Percentiles rank a stretch among this genome's conserved stretches.
Conservation (phyloP, 2,888 invertebrate genomes). For the Ormyrus thymus region DNA sequence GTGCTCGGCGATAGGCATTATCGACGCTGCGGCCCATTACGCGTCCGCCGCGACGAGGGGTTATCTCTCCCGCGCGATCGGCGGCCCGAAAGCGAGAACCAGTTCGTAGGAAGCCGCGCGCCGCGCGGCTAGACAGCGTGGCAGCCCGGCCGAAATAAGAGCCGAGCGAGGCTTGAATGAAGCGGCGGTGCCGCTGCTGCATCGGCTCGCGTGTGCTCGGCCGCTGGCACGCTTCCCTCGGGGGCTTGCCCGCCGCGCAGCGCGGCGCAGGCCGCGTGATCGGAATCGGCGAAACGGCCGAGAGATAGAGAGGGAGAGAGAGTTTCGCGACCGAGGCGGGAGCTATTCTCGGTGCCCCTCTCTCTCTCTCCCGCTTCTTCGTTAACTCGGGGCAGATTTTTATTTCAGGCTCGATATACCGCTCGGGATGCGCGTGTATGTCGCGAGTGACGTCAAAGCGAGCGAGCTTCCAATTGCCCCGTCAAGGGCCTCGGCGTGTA, state of each 20-base stretch:
- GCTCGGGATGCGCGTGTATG: neutral
- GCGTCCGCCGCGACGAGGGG: slow-evolving; percentile 4
- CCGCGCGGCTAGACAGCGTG: slow-evolving; percentile 70
- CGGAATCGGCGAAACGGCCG: neutral
- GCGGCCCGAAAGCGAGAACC: neutral
- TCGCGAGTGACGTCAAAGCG: neutral
- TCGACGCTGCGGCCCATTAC: neutral
- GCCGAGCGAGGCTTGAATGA: no score
- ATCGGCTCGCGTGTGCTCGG: neutral
- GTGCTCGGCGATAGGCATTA: no score
- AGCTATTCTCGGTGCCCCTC: no score
- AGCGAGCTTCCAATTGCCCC: neutral
- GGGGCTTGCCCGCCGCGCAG: neutral
- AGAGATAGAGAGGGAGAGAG: no score
- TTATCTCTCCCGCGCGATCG: neutral
- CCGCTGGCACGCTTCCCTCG: neutral
- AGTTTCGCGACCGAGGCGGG: no score
- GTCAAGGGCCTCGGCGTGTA: neutral
- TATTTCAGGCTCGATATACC: neutral
- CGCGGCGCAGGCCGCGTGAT: neutral
- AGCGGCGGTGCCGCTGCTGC: slow-evolving; percentile 38
- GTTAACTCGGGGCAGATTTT: neutral
- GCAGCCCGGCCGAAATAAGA: slow-evolving; percentile 55
- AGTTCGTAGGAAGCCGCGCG: slow-evolving; percentile 52
- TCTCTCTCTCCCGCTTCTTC: no score